Conservation (phyloP, 2,888 invertebrate genomes). For the Callyntrura sp. region DNA sequence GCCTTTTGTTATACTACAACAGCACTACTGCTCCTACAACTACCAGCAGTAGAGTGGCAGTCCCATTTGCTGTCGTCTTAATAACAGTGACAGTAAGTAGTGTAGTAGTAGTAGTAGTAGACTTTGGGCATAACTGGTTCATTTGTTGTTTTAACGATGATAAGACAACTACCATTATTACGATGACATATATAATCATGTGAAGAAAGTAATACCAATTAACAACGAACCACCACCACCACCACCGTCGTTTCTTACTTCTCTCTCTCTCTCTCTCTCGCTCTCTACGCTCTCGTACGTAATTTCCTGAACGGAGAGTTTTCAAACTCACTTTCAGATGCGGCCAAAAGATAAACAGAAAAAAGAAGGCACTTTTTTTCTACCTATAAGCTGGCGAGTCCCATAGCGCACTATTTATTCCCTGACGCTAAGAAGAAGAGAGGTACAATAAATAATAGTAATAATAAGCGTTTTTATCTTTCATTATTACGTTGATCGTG, state of each 20-base stretch:
- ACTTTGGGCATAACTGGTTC: background rate
- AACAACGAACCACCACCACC: slow-evolving; percentile 3
- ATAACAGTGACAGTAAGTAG: background rate
- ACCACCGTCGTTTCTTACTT: no score
- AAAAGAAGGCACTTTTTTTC: background rate
- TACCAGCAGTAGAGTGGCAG: no score
- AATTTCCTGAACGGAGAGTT: slow-evolving; percentile 67
- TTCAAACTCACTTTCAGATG: slow-evolving; percentile 72
- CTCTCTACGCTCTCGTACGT: slow-evolving; percentile 12
- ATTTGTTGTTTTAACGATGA: slow-evolving; percentile 18
- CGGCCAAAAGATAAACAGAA: slow-evolving; percentile 43
- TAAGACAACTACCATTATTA: background rate
- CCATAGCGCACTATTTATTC: background rate
- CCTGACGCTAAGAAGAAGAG: no score
- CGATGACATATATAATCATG: background rate
- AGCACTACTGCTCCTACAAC: no score
- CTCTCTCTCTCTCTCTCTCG: background rate
- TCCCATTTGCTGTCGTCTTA: no score
- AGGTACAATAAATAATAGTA: background rate
- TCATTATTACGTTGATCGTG: slow-evolving; percentile 28
- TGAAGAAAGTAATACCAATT: slow-evolving; percentile 54
- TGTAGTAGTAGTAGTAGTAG: background rate
- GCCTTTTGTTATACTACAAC: no score
- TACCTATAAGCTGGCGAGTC: no score
- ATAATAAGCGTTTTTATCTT: slow-evolving; percentile 52